Percentiles rank a stretch among this genome's conserved stretches.
Evolutionary conservation across 1,140 invertebrate genomes (phyloP).

Genomic region (Venturia canescens): DNA sequence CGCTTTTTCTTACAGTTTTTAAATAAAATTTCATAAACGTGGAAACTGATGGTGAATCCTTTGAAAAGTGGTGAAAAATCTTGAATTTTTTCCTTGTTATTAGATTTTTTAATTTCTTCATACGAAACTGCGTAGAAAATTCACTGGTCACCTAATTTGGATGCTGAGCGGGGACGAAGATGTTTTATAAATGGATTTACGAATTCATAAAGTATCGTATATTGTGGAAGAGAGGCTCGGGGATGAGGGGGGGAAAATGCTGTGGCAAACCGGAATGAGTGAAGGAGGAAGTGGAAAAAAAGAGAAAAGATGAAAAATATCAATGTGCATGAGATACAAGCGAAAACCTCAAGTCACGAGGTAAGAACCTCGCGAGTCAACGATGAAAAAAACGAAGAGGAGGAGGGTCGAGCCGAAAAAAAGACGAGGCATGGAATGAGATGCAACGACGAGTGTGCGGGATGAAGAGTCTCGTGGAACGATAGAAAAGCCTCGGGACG

Average conservation of each 20-base stretch:
- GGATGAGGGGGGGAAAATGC: slow-evolving; percentile 40
- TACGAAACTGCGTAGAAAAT: too few species aligned
- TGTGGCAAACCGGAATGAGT: slow-evolving; percentile 43
- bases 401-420: slow-evolving; percentile 9
- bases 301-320: slow-evolving; percentile 50
- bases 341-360: slow-evolving; percentile 8
- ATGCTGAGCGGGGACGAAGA: too few species aligned
- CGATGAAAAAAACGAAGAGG: slow-evolving; percentile 19
- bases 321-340: slow-evolving; percentile 21
- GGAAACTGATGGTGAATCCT: too few species aligned
- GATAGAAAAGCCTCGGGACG: slow-evolving; percentile 35
- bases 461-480: slow-evolving; percentile 34
- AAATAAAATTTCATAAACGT: too few species aligned
- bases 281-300: slow-evolving; percentile 48
- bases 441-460: slow-evolving; percentile 26
- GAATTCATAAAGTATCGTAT: too few species aligned
- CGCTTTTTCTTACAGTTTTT: too few species aligned
- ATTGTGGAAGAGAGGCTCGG: background rate
- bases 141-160: too few species aligned
- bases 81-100: too few species aligned
- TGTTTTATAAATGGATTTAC: too few species aligned
- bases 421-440: slow-evolving; percentile 15
- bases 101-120: too few species aligned
- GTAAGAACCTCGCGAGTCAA: slow-evolving; percentile 27
- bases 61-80: too few species aligned